Evolutionary conservation across 1,140 invertebrate species (phyloP).

Genomic region (Euschistus heros): DNA sequence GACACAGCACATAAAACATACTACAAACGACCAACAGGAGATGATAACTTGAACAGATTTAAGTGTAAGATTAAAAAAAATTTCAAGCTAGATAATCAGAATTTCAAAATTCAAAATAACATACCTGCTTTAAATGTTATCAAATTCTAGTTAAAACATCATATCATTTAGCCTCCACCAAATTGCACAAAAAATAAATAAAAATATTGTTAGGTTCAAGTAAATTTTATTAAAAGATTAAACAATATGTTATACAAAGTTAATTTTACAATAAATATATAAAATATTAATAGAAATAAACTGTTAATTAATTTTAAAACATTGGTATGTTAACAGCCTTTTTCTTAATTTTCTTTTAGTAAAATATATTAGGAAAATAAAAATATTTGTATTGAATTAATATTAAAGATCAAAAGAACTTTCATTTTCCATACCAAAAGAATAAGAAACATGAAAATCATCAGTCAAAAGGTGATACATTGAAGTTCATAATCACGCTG

Average conservation of each 20-base stretch:
- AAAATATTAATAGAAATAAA: constrained; percentile 9
- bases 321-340: constrained; percentile 7
- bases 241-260: constrained; percentile 12
- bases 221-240: constrained; percentile 1
- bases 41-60: no score
- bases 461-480: no score
- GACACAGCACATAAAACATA: not conserved
- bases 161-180: not conserved
- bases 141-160: not conserved
- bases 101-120: not conserved
- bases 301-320: not conserved
- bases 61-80: no score
- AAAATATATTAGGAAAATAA: not conserved
- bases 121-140: constrained; percentile 3
- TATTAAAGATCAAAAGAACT: no score
- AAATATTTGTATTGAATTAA: no score
- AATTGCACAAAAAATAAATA: constrained; percentile 4
- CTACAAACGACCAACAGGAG: no score
- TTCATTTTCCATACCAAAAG: no score
- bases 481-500: no score
- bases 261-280: constrained; percentile 7
- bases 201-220: constrained; percentile 10
- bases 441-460: no score
- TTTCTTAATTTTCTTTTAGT: not conserved
- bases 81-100: no score